These are phyloP conservation scores for Phrynocephalus versicolor DNA, from an alignment of 2,113 vertebrate species.

Conservation along the genomic window DNA sequence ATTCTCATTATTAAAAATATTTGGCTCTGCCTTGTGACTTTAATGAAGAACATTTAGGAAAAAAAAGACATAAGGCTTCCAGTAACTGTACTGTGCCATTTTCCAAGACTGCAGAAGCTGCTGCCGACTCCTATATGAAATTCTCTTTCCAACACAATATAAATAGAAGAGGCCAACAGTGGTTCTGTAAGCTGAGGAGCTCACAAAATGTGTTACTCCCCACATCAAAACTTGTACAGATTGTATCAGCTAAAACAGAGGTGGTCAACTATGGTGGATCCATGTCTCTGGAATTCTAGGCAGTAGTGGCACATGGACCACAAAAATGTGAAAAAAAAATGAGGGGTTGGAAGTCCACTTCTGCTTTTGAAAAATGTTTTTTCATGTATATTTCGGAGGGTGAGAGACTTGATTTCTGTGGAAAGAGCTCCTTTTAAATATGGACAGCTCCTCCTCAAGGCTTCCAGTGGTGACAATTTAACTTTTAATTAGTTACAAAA, in stretches of 20 bases:
- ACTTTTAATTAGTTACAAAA: no score
- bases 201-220: neutral
- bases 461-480: no score
- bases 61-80: conserved; percentile 14
- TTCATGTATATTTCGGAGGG: no score
- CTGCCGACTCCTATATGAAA: neutral
- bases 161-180: neutral
- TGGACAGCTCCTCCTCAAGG: no score
- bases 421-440: no score
- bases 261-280: no score
- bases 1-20: conserved; percentile 84
- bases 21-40: conserved; percentile 74
- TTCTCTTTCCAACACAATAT: neutral
- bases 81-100: conserved; percentile 33
- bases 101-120: conserved; percentile 23
- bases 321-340: no score
- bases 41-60: conserved; percentile 53
- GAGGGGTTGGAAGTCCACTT: no score
- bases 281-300: no score
- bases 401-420: no score
- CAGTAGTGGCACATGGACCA: no score
- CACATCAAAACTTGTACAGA: neutral
- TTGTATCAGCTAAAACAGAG: neutral
- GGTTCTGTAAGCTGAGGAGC: neutral
- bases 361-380: no score